Evolutionary conservation across 2,797 vertebrate genomes (phyloP).

Genomic region (Channa striata): DNA sequence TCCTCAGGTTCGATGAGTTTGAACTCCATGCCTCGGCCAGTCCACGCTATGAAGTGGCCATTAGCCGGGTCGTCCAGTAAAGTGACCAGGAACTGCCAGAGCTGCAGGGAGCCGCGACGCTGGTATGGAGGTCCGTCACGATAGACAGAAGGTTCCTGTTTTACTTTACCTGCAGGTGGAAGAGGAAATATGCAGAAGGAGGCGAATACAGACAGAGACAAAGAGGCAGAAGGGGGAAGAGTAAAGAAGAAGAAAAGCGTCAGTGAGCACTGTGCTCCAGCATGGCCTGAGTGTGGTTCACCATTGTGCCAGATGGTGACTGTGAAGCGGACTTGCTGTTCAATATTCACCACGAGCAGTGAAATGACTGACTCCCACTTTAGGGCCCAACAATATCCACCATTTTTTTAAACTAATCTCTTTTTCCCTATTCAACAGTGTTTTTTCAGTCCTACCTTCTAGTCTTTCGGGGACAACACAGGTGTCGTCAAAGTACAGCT

Average conservation of each 20-base stretch:
- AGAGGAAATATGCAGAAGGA: not conserved
- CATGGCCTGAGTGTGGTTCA: constrained; percentile 52
- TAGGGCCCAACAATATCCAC: not conserved
- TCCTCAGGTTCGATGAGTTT: constrained; percentile 97
- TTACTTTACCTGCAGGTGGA: constrained; percentile 79
- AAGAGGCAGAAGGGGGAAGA: constrained; percentile 1
- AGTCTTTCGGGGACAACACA: constrained; percentile 95
- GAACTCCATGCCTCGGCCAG: constrained; percentile 97
- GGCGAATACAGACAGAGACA: not conserved
- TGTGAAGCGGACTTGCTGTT: constrained; percentile 54
- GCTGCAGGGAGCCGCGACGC: constrained; percentile 94
- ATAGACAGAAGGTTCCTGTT: constrained; percentile 88
- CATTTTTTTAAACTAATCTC: too few species aligned
- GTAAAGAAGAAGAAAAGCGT: constrained; percentile 7
- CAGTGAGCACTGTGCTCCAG: constrained; percentile 38
- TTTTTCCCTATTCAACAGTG: not conserved
- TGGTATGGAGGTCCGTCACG: constrained; percentile 95
- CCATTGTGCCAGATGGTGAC: constrained; percentile 62
- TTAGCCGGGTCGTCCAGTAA: constrained; percentile 95
- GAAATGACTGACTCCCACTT: constrained; percentile 12
- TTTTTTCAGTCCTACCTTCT: constrained; percentile 86
- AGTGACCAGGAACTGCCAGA: constrained; percentile 98
- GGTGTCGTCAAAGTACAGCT: constrained; percentile 93
- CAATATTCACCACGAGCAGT: constrained; percentile 41
- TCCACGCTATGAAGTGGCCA: constrained; percentile 97